These are phyloP conservation scores for Eristalinus sepulchralis DNA, from an alignment of 2,888 invertebrate genomes.

Conservation along the genomic window DNA sequence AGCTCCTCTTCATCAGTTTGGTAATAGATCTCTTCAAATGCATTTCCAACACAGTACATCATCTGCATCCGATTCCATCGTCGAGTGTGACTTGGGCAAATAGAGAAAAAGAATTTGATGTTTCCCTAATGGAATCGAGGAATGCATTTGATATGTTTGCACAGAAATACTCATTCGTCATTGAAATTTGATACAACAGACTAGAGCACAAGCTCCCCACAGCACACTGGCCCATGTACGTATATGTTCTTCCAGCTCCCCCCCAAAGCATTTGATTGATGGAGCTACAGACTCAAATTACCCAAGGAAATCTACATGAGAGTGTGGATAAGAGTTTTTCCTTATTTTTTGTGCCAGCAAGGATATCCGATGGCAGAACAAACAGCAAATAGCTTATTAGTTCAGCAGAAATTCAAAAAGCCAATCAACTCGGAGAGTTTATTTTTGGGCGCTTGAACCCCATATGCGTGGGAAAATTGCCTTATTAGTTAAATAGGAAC, in stretches of 20 bases:
- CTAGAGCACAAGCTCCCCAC: not conserved
- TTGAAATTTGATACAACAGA: not conserved
- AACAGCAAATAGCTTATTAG: not conserved
- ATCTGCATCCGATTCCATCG: not conserved
- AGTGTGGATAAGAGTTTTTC: not conserved
- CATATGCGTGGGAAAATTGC: not conserved
- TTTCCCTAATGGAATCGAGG: not conserved
- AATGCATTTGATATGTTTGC: not conserved
- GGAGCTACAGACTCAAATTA: not conserved
- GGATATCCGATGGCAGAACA: not conserved
- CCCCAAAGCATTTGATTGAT: not conserved
- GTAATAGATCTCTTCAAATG: not conserved
- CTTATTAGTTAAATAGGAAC: not conserved
- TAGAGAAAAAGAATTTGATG: not conserved
- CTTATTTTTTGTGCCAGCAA: too few relatives aligned
- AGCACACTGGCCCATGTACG: not conserved
- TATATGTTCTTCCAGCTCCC: not conserved
- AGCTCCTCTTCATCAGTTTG: not conserved
- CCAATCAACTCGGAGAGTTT: not conserved
- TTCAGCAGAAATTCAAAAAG: not conserved
- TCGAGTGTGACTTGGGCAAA: not conserved
- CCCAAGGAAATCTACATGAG: not conserved
- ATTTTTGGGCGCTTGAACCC: not conserved
- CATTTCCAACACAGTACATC: not conserved
- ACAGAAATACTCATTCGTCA: not conserved